Evolutionary conservation across 2,888 invertebrate species (phyloP).

Genomic region (Caenorhabditis auriculariae): DNA sequence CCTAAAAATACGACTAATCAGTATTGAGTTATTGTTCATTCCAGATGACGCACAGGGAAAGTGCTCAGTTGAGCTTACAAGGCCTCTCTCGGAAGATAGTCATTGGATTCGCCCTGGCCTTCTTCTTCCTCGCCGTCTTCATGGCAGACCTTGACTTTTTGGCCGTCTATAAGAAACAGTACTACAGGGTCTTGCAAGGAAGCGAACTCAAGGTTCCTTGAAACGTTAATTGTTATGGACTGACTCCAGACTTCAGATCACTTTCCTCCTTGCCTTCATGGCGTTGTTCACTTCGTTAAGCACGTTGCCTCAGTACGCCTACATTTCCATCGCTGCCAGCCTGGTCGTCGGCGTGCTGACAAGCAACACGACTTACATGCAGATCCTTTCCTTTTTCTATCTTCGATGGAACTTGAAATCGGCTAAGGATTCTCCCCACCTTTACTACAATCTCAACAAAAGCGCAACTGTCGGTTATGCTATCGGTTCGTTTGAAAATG

Average conservation of each 20-base stretch:
- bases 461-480: too few relatives aligned
- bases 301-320: constrained; percentile 13
- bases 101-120: constrained; percentile 18
- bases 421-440: too few relatives aligned
- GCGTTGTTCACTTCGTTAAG: constrained; percentile 23
- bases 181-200: constrained; percentile 26
- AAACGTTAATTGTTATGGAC: not conserved
- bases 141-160: constrained; percentile 19
- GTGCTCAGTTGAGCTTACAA: too few relatives aligned
- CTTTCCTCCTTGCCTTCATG: constrained; percentile 20
- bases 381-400: constrained; percentile 25
- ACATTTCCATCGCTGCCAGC: constrained; percentile 16
- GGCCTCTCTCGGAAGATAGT: too few relatives aligned
- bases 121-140: constrained; percentile 15
- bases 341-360: constrained; percentile 18
- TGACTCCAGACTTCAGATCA: constrained; percentile 8
- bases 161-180: constrained; percentile 24
- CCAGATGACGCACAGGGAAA: too few relatives aligned
- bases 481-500: too few relatives aligned
- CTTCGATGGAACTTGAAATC: constrained; percentile 15
- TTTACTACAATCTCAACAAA: too few relatives aligned
- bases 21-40: too few relatives aligned
- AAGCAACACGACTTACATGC: constrained; percentile 21
- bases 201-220: constrained; percentile 16
- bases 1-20: too few relatives aligned